Percentiles rank a stretch among this genome's conserved stretches.
These are phyloP conservation scores for Zosterops pallidus DNA, from an alignment of 2,113 vertebrate genomes.

Conservation along the genomic window DNA sequence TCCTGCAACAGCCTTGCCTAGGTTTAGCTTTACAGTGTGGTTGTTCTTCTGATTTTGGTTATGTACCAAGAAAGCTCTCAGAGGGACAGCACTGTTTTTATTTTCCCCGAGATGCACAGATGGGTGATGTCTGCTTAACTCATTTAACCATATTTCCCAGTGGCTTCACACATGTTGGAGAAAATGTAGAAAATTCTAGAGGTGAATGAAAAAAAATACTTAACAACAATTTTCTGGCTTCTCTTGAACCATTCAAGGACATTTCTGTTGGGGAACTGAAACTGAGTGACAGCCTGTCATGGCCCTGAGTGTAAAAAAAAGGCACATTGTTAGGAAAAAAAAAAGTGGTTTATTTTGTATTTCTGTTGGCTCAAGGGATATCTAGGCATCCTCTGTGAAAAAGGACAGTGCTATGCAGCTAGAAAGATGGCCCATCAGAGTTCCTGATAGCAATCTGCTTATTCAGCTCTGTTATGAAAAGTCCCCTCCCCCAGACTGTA, in stretches of 20 bases:
- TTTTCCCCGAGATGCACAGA: constrained; percentile 66
- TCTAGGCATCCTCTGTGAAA: constrained; percentile 15
- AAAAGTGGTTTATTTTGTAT: not conserved
- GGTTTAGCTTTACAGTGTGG: constrained; percentile 26
- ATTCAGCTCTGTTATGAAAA: constrained; percentile 19
- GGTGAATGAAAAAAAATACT: constrained; percentile 39
- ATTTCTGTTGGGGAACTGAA: not conserved
- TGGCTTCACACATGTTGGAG: constrained; percentile 63
- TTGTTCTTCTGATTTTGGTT: constrained; percentile 55
- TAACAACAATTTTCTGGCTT: constrained; percentile 20
- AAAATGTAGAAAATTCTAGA: constrained; percentile 65
- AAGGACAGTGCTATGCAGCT: constrained; percentile 32
- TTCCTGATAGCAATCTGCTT: constrained; percentile 36
- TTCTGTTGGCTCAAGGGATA: constrained; percentile 30
- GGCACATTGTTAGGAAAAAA: not conserved
- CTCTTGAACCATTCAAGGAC: constrained; percentile 29
- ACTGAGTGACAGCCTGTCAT: constrained; percentile 13
- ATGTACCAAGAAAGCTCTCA: constrained; percentile 60
- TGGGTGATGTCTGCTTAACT: constrained; percentile 68
- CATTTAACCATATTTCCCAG: constrained; percentile 68
- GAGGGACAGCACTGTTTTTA: constrained; percentile 66
- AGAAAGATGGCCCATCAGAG: not conserved
- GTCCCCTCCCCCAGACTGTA: not conserved
- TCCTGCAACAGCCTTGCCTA: not conserved
- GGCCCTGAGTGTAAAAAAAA: constrained; percentile 1